Evolutionary conservation across 2,888 invertebrate species (phyloP), one percentile per base, ranked within the genome.

Genomic region (Phragmatobia fuliginosa): DNA sequence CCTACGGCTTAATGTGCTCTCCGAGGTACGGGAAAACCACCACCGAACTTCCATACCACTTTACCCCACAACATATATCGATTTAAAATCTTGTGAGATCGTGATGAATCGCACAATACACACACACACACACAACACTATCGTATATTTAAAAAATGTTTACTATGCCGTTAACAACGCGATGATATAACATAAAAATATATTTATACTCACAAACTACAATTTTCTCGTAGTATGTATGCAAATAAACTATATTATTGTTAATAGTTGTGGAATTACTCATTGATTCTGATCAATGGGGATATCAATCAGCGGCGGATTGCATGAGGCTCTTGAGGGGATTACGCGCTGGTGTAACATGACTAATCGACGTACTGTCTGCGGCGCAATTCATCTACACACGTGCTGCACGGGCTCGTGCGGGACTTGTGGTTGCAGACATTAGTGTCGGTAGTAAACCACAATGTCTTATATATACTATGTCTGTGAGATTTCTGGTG

Each of bases 291-390:
- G 28, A 62, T 38, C 62, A 41, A 41, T 62, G 7, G 28, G 28
- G 16, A 62, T 38, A 21, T 62, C 38, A 41, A 62, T 62, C 38
- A 41, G 41, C 10, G 10, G 38, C 21, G 21, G 18, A 62, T 41
- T 62, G 18, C 28, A 28, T 31, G 31, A 62, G 62, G 38, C 62
- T 31, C 21, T 62, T 31, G 41, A 18, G 31, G 41, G 31, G 28
- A 56, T 28, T 28, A 28, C 16, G 16, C 1, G 16, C 28, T 28
- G 28, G 31, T 31, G 41, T 41, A 41, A 62, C 31, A 62, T 62
- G 28, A 41, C 41, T 62, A 62, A 62, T 41, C 28, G 31, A 41
- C 62, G 18, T 41, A 62, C 38, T 38, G 38, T 61, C 28, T 41
- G 28, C 28, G 36, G 38, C 62, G 41, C 62, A 62, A 21, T 41